Evolutionary conservation across 2,888 invertebrate genomes (phyloP).

Genomic region (Caenorhabditis sinica): DNA sequence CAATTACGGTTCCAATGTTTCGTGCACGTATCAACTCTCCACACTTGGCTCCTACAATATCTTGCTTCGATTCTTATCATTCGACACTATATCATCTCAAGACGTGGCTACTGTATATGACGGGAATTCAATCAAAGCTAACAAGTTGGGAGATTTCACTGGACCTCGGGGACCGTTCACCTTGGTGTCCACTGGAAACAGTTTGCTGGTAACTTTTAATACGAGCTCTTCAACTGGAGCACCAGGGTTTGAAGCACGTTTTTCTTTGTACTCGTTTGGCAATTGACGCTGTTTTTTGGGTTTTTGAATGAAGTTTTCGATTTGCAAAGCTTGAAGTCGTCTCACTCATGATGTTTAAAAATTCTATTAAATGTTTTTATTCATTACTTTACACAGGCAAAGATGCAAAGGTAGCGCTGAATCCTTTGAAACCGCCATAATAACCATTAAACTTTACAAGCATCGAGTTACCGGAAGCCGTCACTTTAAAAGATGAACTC

Average conservation of each 20-base stretch:
- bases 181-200: slow-evolving; percentile 8
- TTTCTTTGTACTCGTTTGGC: too few relatives aligned
- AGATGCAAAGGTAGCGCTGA: too few relatives aligned
- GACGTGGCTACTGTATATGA: slow-evolving; percentile 15
- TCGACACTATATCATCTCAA: not conserved
- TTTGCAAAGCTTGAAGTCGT: too few relatives aligned
- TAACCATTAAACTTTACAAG: too few relatives aligned
- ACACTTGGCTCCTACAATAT: slow-evolving; percentile 12
- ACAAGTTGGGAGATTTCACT: not conserved
- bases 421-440: too few relatives aligned
- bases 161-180: not conserved
- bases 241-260: not conserved
- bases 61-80: not conserved
- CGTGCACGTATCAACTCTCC: not conserved
- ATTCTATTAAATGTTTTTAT: too few relatives aligned
- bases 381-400: too few relatives aligned
- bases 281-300: too few relatives aligned
- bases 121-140: not conserved
- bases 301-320: too few relatives aligned
- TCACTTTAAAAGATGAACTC: too few relatives aligned
- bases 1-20: not conserved
- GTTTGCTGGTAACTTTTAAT: not conserved
- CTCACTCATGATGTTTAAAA: too few relatives aligned
- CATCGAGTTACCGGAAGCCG: too few relatives aligned
- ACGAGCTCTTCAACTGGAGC: not conserved